Conservation (phyloP, 2,888 invertebrate species). For the Trisateles emortualis region DNA sequence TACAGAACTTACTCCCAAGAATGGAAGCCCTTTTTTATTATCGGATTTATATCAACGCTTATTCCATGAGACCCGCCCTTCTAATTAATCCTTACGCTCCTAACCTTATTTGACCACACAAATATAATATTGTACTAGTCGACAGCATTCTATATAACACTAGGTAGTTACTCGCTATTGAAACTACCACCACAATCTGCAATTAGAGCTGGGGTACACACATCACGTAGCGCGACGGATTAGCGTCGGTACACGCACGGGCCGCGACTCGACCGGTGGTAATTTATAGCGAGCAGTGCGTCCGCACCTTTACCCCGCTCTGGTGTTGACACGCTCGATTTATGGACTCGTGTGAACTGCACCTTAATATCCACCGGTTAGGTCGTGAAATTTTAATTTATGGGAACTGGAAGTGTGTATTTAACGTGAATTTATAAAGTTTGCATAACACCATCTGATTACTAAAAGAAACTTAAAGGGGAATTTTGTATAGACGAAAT, state of each 20-base stretch:
- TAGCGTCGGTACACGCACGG: conserved; percentile 65
- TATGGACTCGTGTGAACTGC: conserved; percentile 62
- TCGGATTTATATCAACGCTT: no score
- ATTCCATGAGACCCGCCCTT: background rate
- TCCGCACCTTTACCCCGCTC: conserved; percentile 74
- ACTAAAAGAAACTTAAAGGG: no score
- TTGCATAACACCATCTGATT: background rate
- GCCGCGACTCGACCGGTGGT: conserved; percentile 47
- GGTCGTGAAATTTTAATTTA: conserved; percentile 18
- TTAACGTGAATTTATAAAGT: background rate
- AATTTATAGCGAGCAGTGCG: conserved; percentile 66
- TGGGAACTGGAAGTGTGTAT: background rate
- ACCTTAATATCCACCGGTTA: conserved; percentile 48
- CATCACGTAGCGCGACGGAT: conserved; percentile 56
- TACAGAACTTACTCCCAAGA: no score
- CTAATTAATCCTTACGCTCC: conserved; percentile 7
- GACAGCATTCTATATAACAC: conserved; percentile 7
- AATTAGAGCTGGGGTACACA: conserved; percentile 59
- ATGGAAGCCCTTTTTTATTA: no score
- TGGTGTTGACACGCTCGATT: conserved; percentile 71
- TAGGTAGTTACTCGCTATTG: conserved; percentile 43
- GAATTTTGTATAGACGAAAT: no score
- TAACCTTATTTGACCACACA: conserved; percentile 11
- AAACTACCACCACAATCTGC: conserved; percentile 47
- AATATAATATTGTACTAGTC: conserved; percentile 18